Evolutionary conservation across 2,888 invertebrate genomes (phyloP).

Genomic region (Machimus atricapillus): DNA sequence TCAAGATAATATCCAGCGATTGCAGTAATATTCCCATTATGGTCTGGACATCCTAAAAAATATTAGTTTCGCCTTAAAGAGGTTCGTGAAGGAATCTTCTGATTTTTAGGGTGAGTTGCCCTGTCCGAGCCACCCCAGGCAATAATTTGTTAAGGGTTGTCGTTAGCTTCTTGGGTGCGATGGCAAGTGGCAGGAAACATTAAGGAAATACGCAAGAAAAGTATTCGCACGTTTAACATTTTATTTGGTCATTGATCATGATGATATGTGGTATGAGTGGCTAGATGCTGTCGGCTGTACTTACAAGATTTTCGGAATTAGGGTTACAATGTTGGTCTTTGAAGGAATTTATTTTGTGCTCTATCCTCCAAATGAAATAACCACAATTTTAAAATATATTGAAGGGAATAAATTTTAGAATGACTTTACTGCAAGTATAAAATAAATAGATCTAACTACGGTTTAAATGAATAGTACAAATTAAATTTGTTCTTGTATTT

Average conservation of each 20-base stretch:
- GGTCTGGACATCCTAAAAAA: constrained; percentile 11
- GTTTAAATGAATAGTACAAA: no score
- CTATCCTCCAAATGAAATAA: no score
- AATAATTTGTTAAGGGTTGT: constrained; percentile 9
- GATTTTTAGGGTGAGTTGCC: background rate
- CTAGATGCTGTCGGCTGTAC: background rate
- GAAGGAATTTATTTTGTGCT: background rate
- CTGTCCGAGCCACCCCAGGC: background rate
- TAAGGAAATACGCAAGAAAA: background rate
- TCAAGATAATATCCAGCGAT: constrained; percentile 26
- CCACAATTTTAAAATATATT: no score
- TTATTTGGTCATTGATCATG: background rate
- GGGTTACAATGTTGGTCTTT: background rate
- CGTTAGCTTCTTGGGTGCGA: background rate
- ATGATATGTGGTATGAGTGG: background rate
- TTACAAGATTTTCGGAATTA: background rate
- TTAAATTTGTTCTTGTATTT: no score
- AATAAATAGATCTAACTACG: no score
- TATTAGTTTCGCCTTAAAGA: constrained; percentile 7
- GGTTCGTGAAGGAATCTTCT: constrained; percentile 5
- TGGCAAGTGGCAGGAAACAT: constrained; percentile 4
- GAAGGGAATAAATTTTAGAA: no score
- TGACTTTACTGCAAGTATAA: no score
- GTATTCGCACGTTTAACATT: background rate
- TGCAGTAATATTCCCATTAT: constrained; percentile 22